Evolutionary conservation across 2,113 vertebrate genomes (phyloP), one percentile per base, ranked within the genome.

Genomic region (Dipodomys spectabilis): DNA sequence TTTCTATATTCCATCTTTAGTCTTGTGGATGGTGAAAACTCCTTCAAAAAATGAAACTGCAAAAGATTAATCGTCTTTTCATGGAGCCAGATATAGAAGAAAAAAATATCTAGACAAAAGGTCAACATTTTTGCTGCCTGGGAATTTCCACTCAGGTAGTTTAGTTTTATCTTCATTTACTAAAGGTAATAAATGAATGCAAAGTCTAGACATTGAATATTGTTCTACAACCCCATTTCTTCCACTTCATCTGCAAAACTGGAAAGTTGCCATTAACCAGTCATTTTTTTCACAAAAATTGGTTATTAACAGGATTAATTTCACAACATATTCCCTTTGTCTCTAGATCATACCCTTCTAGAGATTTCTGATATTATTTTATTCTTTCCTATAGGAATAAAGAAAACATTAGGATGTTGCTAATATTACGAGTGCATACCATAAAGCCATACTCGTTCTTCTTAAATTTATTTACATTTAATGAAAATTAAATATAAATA

Each of bases 141-240:
- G 1, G 73, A 73, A 64, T 74, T 57, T 85, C 45, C 7, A 16
- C 35, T 93, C 19, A 86, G 73, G 44, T 65, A 15, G 49, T 11
- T 88, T 57, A 49, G 45, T 25, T 92, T 94, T 88, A 10, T 9
- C 6, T 78, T 77, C 44, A 67, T 94, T 79, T 74, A 71, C 39
- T 75, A 91, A 30, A 79, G 10, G 32, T 69, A 32, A 64, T n/a
- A 82, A 82, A 67, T 80, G 16, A 1, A 77, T 22, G 69, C 4
- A 32, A 81, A 45, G 6, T 72, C 49, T 88, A 69, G 6, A 77
- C 90, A 60, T 45, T 2, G 10, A 4, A 4, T 35, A 16, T 15
- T 18, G 16, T 79, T 45, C 65, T 67, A n/a, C 18, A 23, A 1
- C 28, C 9, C 0, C 6, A 60, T 7, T 60, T 27, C 13, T 79